Evolutionary conservation across 2,113 vertebrate genomes (phyloP).

Genomic region (Siphamia tubifer): DNA sequence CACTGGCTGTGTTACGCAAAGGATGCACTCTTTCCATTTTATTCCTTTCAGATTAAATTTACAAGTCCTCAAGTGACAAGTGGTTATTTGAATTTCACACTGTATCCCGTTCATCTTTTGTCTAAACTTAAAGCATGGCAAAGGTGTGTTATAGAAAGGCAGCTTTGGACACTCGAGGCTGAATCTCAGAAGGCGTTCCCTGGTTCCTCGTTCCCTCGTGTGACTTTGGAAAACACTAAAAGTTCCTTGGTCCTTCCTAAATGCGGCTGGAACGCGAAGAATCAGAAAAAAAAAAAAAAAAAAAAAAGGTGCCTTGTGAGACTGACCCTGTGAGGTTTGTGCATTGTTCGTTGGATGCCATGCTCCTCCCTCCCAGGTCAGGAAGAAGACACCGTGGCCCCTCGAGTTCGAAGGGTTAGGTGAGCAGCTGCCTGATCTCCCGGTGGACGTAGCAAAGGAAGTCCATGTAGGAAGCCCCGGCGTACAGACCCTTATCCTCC

Average conservation of each 20-base stretch:
- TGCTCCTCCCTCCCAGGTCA: neutral
- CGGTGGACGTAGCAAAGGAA: slow-evolving; percentile 92
- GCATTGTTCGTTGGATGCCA: slow-evolving; percentile 4
- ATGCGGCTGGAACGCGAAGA: neutral
- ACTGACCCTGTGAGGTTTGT: slow-evolving; percentile 18
- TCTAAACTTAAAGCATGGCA: neutral
- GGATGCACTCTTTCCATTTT: neutral
- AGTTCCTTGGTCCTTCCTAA: neutral
- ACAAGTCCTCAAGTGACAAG: slow-evolving; percentile 19
- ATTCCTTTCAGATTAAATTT: neutral
- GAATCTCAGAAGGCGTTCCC: slow-evolving; percentile 14
- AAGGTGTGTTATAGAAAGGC: slow-evolving; percentile 41
- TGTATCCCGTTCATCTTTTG: no score
- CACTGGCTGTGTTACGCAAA: neutral
- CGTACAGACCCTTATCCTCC: slow-evolving; percentile 91
- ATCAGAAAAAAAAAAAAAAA: neutral
- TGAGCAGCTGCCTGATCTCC: slow-evolving; percentile 93
- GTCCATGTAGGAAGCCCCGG: slow-evolving; percentile 91
- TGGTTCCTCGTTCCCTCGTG: neutral
- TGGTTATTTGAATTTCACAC: slow-evolving; percentile 44
- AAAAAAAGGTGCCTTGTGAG: neutral
- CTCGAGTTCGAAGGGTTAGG: slow-evolving; percentile 67
- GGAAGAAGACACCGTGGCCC: neutral
- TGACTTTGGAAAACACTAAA: slow-evolving; percentile 12
- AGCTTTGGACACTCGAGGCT: slow-evolving; percentile 38